Base-by-base conservation (phyloP, 2,797 vertebrate genomes). In the Selene dorsalis region DNA sequence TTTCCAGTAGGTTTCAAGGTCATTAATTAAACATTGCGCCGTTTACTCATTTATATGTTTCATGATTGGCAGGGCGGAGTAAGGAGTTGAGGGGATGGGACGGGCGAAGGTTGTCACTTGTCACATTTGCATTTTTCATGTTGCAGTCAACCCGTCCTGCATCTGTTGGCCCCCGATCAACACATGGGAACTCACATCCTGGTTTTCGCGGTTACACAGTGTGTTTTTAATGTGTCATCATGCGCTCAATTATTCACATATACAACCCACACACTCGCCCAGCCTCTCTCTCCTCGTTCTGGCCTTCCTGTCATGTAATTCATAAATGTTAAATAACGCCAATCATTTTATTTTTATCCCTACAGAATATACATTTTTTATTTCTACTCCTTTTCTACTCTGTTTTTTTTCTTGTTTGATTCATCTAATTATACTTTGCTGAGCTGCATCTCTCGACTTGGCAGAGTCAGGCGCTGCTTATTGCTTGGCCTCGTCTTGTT, bases 201-300 rank as follows among this genome's bases (percentile, higher is more conserved):
- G 9, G n/a, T 79, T 60, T 79, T 76, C 81, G 78, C 85, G 86
- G 85, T 81, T 65, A 66, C 68, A 71, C 55, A 57, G 48, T 24
- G 73, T 68, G 79, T 82, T 85, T 68, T 83, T 80, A 45, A 52
- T 53, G 45, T 50, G 18, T 66, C 24, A 50, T 85, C 84, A 76
- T 84, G 58, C 70, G 57, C 45, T 90, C 72, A 77, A 80, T 90
- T 86, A 91, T 90, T 91, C 89, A 91, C 75, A 5, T 68, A 55
- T 39, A 50, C 85, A 77, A 52, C 73, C 70, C 83, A 82, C 81
- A 83, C 47, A 35, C 69, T 77, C 61, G 53, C 56, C 41, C 56
- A 61, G 12, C 32, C 28, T 77, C 68, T 26, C 1, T 59, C 72
- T 45, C 68, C 43, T 39, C 56, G 4, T 47, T 56, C 32, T 32